Percentiles rank a stretch among this genome's conserved stretches.
phyloP scores from a whole-genome alignment of 2,113 vertebrate species.

The Andinoacara biseriatus region DNA sequence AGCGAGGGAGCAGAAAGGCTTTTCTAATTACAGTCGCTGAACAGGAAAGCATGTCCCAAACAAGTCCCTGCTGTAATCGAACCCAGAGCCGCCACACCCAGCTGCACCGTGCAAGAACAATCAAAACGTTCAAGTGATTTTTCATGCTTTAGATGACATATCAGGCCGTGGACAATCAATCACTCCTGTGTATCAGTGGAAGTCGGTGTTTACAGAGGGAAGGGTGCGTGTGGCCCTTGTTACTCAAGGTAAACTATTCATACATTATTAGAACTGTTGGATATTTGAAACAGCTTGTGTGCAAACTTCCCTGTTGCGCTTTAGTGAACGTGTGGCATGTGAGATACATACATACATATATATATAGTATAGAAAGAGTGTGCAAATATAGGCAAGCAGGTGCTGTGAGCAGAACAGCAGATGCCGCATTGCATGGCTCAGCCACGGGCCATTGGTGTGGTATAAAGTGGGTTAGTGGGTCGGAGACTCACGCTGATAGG shows the following conservation, averaged over 20 bases:
- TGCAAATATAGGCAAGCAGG: slow-evolving; percentile 57
- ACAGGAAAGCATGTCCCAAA: slow-evolving; percentile 53
- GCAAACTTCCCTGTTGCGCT: slow-evolving; percentile 19
- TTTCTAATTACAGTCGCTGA: slow-evolving; percentile 60
- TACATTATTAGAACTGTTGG: slow-evolving; percentile 1
- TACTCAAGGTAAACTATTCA: slow-evolving; percentile 2
- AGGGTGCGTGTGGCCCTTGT: not conserved
- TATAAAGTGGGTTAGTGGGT: slow-evolving; percentile 61
- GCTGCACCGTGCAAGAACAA: slow-evolving; percentile 30
- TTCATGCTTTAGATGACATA: slow-evolving; percentile 23
- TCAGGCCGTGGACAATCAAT: slow-evolving; percentile 14
- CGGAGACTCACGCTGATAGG: slow-evolving; percentile 28
- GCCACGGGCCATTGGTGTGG: slow-evolving; percentile 6
- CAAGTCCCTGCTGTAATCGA: slow-evolving; percentile 56
- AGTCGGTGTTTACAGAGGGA: not conserved
- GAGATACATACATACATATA: slow-evolving; percentile 3
- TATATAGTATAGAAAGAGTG: slow-evolving; percentile 6
- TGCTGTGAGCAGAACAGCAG: slow-evolving; percentile 47
- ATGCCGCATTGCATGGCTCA: slow-evolving; percentile 26
- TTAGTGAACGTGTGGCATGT: slow-evolving; percentile 35
- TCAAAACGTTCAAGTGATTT: slow-evolving; percentile 22
- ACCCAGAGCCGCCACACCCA: slow-evolving; percentile 42
- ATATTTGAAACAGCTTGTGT: slow-evolving; percentile 24
- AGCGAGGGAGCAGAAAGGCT: slow-evolving; percentile 37
- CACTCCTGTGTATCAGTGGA: not conserved